Conservation (phyloP, 2,797 vertebrate species). For the Liasis olivaceus region DNA sequence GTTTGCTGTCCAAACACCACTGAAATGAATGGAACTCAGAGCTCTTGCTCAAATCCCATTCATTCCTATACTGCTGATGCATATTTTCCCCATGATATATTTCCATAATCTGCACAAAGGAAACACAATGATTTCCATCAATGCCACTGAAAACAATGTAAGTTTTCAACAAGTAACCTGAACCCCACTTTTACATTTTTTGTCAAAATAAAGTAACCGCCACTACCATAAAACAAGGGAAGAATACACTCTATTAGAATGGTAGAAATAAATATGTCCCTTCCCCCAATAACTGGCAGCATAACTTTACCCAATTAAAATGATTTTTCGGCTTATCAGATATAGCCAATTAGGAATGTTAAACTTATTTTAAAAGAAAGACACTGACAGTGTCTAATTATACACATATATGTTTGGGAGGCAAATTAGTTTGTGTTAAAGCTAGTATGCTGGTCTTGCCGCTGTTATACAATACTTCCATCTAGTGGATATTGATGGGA, state of each 20-base stretch:
- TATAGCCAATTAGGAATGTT: conserved; percentile 80
- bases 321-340: conserved; percentile 74
- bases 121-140: conserved; percentile 51
- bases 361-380: conserved; percentile 77
- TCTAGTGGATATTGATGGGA: conserved; percentile 71
- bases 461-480: conserved; percentile 80
- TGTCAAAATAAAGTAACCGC: conserved; percentile 46
- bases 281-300: conserved; percentile 49
- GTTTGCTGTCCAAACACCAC: background rate
- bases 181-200: conserved; percentile 34
- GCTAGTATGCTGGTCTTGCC: background rate
- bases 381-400: conserved; percentile 76
- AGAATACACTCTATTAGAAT: conserved; percentile 22
- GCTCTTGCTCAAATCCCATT: background rate
- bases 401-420: conserved; percentile 69
- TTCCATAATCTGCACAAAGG: conserved; percentile 1
- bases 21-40: background rate
- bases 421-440: conserved; percentile 75
- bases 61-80: background rate
- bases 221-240: conserved; percentile 35
- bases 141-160: conserved; percentile 51
- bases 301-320: conserved; percentile 73
- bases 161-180: conserved; percentile 67
- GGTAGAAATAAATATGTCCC: conserved; percentile 53
- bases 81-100: background rate